A percentile compares a stretch with the other conserved stretches of the same genome.
These are phyloP conservation scores for Danio aesculapii DNA, from an alignment of 2,797 vertebrate genomes.

Conservation along the genomic window DNA sequence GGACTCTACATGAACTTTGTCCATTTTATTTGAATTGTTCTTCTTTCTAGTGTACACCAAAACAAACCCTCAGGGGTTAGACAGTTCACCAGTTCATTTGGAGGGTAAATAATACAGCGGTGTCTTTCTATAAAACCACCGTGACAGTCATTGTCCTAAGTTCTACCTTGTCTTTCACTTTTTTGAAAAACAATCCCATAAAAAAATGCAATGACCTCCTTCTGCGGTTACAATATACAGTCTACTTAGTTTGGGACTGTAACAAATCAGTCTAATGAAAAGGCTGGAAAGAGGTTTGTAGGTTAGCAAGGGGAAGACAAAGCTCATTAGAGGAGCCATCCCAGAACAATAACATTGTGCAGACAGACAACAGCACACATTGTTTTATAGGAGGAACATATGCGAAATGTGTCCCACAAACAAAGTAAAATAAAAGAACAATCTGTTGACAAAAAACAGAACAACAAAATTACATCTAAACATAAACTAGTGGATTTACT, in stretches of 20 bases:
- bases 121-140: slow-evolving; percentile 38
- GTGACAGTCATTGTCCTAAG: slow-evolving; percentile 35
- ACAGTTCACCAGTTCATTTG: slow-evolving; percentile 15
- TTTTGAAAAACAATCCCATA: slow-evolving; percentile 54
- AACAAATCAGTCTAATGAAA: slow-evolving; percentile 62
- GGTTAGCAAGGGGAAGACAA: slow-evolving; percentile 56
- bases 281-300: slow-evolving; percentile 52
- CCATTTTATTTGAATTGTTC: neutral
- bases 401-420: slow-evolving; percentile 35
- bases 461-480: slow-evolving; percentile 37
- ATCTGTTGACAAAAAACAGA: slow-evolving; percentile 49
- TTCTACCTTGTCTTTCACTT: slow-evolving; percentile 46
- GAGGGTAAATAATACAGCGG: slow-evolving; percentile 4
- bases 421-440: slow-evolving; percentile 26
- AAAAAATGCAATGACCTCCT: slow-evolving; percentile 56
- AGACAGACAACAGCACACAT: slow-evolving; percentile 46
- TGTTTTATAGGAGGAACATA: slow-evolving; percentile 41
- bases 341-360: slow-evolving; percentile 52
- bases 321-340: slow-evolving; percentile 55
- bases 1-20: neutral
- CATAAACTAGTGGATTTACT: neutral
- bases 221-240: slow-evolving; percentile 58
- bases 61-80: slow-evolving; percentile 21
- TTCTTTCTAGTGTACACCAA: neutral
- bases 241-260: slow-evolving; percentile 52